A percentile compares a stretch with the other conserved stretches of the same genome.
Evolutionary conservation across 2,888 invertebrate species (phyloP).

Genomic region (Rhingia campestris): DNA sequence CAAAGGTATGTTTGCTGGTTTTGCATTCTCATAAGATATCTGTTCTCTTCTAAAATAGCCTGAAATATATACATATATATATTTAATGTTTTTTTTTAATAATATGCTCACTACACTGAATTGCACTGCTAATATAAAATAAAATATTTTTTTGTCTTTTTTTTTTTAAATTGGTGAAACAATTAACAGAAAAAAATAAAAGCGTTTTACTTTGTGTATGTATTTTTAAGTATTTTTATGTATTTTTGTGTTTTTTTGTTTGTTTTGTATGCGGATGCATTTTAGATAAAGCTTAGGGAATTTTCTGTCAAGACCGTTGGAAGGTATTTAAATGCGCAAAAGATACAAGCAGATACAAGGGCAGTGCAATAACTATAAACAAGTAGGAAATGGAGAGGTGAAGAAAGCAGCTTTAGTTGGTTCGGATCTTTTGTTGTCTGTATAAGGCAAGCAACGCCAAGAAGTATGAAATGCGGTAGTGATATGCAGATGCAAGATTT

Average conservation of each 20-base stretch:
- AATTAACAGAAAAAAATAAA: too few relatives aligned
- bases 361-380: constrained; percentile 25
- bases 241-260: too few relatives aligned
- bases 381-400: not conserved
- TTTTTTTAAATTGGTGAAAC: not conserved
- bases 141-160: constrained; percentile 12
- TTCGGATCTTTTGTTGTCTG: not conserved
- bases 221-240: too few relatives aligned
- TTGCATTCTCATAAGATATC: constrained; percentile 76
- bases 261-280: too few relatives aligned
- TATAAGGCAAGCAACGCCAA: not conserved
- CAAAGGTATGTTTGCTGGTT: constrained; percentile 75
- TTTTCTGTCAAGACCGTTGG: not conserved
- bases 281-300: too few relatives aligned
- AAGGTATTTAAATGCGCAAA: constrained; percentile 4
- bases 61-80: constrained; percentile 72
- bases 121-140: constrained; percentile 47
- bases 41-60: constrained; percentile 76
- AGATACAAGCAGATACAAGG: constrained; percentile 6
- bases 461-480: too few relatives aligned
- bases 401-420: not conserved
- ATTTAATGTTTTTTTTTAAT: constrained; percentile 34
- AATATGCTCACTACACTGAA: constrained; percentile 35
- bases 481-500: too few relatives aligned
- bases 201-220: too few relatives aligned